A percentile compares a stretch with the other conserved stretches of the same genome.
Conservation (phyloP, 2,113 vertebrate species). For the Rissa tridactyla region DNA sequence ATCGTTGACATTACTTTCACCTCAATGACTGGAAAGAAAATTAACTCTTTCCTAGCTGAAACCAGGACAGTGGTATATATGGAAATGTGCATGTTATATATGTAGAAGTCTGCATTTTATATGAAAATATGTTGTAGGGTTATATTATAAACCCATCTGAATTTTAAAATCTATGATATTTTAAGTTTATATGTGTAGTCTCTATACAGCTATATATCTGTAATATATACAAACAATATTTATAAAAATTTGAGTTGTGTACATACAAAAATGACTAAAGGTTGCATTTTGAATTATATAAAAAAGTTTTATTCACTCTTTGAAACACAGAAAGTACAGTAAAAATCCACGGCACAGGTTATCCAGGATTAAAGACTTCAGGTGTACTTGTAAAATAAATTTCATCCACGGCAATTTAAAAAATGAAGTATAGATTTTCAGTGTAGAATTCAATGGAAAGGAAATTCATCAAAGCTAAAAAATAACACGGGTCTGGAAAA, state of each 20-base stretch:
- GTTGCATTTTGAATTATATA: not conserved
- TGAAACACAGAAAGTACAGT: not conserved
- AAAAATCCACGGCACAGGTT: not conserved
- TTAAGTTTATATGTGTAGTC: not conserved
- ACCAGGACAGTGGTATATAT: not conserved
- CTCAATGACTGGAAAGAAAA: not conserved
- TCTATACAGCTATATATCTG: not conserved
- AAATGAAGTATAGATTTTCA: not conserved
- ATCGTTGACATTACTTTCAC: not conserved
- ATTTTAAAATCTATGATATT: not conserved
- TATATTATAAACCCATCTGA: not conserved
- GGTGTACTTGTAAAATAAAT: not conserved
- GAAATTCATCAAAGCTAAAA: not conserved
- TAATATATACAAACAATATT: not conserved
- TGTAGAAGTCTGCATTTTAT: not conserved
- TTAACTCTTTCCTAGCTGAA: not conserved
- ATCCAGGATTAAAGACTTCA: not conserved
- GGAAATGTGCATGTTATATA: not conserved
- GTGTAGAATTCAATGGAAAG: not conserved
- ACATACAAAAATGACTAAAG: not conserved
- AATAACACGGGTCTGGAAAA: not conserved
- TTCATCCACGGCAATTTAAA: not conserved
- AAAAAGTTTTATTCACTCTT: not conserved
- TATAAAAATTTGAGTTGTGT: not conserved
- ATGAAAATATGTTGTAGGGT: not conserved